Conservation (phyloP, 2,113 vertebrate species). For the Sebastes fasciatus region DNA sequence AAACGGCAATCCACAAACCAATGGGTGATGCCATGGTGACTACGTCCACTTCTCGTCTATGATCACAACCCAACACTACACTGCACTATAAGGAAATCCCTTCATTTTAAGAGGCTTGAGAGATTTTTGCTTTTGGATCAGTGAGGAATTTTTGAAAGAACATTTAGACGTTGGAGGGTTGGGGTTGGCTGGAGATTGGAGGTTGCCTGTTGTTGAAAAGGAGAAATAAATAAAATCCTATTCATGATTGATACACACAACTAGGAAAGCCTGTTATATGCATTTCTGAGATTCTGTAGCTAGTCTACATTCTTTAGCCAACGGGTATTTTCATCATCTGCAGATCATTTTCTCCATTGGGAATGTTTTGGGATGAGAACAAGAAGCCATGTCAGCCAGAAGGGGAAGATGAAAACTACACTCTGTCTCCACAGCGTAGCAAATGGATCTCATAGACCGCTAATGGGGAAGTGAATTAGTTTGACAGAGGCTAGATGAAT, state of each 20-base stretch:
- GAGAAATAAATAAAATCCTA: too few relatives aligned
- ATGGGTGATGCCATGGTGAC: too few relatives aligned
- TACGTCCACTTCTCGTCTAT: too few relatives aligned
- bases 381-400: constrained; percentile 7
- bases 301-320: neutral
- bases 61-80: too few relatives aligned
- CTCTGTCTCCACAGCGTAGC: neutral
- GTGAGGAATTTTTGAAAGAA: neutral
- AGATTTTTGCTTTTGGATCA: neutral
- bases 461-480: constrained; percentile 64
- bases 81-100: neutral
- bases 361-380: constrained; percentile 6
- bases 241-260: neutral
- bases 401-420: constrained; percentile 15
- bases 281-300: neutral
- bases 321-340: neutral
- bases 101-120: neutral
- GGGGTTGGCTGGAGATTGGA: neutral
- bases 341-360: neutral
- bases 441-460: constrained; percentile 41
- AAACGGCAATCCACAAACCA: too few relatives aligned
- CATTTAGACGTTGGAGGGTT: neutral
- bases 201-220: neutral
- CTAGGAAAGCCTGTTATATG: neutral
- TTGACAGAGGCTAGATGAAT: constrained; percentile 56